These are phyloP conservation scores for Catamblyrhynchus diadema DNA, from an alignment of 2,797 vertebrate species.

Conservation along the genomic window DNA sequence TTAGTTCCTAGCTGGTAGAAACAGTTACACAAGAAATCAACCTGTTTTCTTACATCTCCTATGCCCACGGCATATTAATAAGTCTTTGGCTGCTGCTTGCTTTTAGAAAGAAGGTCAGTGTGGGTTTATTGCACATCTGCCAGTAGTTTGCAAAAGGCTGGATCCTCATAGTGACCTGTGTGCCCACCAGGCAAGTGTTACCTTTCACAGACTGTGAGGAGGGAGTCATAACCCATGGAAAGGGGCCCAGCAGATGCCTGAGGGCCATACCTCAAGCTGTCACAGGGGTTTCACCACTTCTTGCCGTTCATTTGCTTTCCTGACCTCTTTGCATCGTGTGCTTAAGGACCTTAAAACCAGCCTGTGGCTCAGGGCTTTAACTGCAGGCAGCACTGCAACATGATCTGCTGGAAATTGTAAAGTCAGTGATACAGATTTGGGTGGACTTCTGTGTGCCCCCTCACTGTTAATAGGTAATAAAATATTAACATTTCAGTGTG, in stretches of 20 bases:
- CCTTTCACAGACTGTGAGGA: not conserved
- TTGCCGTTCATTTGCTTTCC: not conserved
- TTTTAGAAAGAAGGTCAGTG: not conserved
- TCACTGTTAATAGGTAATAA: slow-evolving; percentile 27
- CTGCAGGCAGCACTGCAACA: not conserved
- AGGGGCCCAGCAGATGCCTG: not conserved
- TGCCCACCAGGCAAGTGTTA: not conserved
- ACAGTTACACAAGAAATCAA: not conserved
- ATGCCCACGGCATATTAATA: not conserved
- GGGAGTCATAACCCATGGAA: not conserved
- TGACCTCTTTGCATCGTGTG: not conserved
- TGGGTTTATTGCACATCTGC: not conserved
- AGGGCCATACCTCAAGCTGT: not conserved
- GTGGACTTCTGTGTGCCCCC: not conserved
- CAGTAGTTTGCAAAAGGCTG: not conserved
- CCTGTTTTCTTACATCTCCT: not conserved
- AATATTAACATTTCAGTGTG: slow-evolving; percentile 25
- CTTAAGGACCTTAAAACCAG: not conserved
- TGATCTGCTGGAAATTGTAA: not conserved
- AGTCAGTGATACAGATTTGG: not conserved
- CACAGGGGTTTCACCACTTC: not conserved
- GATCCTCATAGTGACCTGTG: not conserved
- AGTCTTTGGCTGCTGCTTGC: not conserved
- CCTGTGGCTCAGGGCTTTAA: not conserved
- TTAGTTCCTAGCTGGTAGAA: not conserved